A percentile compares a stretch with the other conserved stretches of the same genome.
Conservation (phyloP, 1,140 invertebrate genomes). For the Calephelis nemesis region DNA sequence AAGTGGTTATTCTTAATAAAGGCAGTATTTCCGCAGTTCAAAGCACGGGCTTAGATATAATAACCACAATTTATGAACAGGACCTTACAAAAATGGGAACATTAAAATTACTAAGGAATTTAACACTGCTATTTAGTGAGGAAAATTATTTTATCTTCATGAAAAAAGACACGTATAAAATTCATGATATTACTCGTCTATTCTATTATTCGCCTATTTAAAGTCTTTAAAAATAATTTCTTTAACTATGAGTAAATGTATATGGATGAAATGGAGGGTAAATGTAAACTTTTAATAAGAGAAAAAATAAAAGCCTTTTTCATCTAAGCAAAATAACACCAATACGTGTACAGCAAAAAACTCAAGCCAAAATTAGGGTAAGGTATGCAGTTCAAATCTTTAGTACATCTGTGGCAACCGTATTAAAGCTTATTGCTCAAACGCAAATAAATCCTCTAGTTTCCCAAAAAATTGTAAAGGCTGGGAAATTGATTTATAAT, state of each 20-base stretch:
- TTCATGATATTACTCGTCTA: conserved; percentile 24
- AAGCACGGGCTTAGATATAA: conserved; percentile 14
- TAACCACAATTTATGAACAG: conserved; percentile 34
- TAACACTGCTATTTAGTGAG: neutral
- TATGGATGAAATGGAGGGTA: neutral
- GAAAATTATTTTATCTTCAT: conserved; percentile 22
- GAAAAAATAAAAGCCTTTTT: neutral
- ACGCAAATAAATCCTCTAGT: neutral
- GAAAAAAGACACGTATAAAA: conserved; percentile 19
- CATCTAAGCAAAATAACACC: neutral
- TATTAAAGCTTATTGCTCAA: neutral
- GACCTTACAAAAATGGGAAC: conserved; percentile 33
- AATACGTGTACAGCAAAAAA: neutral
- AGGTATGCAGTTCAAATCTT: neutral
- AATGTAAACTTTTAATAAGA: neutral
- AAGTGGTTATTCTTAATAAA: neutral
- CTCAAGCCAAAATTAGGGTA: neutral
- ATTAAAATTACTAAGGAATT: conserved; percentile 18
- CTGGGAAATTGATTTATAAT: neutral
- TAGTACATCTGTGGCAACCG: neutral
- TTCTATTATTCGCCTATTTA: conserved; percentile 25
- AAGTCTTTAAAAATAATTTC: conserved; percentile 26
- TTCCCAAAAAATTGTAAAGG: no score
- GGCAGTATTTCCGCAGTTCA: conserved; percentile 21
- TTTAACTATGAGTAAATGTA: conserved; percentile 4